Evolutionary conservation across 2,888 invertebrate species (phyloP), one percentile per base, ranked within the genome.

Genomic region (Zhuqinia jingwanae): DNA sequence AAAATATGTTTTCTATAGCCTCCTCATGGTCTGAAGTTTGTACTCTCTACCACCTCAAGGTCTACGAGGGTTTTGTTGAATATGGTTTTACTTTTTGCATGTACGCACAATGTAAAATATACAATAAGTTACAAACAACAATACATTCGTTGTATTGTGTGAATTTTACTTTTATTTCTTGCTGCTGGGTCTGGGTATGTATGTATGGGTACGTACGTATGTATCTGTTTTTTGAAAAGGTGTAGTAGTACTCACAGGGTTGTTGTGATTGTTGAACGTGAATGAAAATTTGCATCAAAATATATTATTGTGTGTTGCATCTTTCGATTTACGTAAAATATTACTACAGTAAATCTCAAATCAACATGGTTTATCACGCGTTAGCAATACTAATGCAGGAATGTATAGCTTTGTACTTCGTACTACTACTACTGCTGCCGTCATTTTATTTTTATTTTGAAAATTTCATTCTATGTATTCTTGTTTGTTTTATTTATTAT

Each of bases 1-100:
- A 76, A 83, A 76, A 63, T n/a, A 83, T 75, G 20, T 47, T 47
- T 63, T n/a, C n/a, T n/a, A 3, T n/a, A 60, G 53, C 73, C 58
- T 73, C 73, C 60, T 58, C 60, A 50, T 83, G 10, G 53, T 83
- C 27, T 77, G 58, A 13, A 10, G 53, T 83, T 25, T 77, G 58
- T 25, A 20, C 73, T 10, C 36, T 3, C 36, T 8, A 36, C 5
- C 36, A 42, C 25, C 75, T 83, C 82, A 83, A 83, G 82, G 82
- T 73, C 81, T 83, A 65, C 17, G 42, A 27, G 63, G 56, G 45
- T 15, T 70, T 42, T 15, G 36, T 42, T 11, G 22, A n/a, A 45
- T 36, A 27, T 65, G n/a, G 36, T 13, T 5, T 8, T 13, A 10
- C 8, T 3, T 63, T 27, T 30, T 63, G 60, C 25, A 15, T 36